phyloP scores from a whole-genome alignment of 2,888 invertebrate species.

The Notodonta ziczac region DNA sequence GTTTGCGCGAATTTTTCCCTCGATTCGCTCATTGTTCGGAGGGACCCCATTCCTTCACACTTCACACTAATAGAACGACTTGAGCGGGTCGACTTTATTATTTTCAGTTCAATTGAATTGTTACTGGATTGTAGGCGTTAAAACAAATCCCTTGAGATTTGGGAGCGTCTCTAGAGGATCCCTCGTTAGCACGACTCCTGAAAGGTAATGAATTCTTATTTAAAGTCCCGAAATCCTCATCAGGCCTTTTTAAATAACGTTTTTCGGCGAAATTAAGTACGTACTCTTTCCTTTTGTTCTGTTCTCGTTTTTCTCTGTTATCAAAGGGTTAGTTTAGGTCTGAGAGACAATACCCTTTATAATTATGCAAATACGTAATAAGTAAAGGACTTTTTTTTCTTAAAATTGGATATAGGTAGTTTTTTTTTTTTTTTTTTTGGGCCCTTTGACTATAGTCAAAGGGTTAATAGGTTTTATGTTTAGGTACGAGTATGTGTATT shows the following conservation, averaged over 20 bases:
- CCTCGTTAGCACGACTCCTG: conserved; percentile 19
- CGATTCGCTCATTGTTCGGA: conserved; percentile 63
- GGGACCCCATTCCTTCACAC: conserved; percentile 60
- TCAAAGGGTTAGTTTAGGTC: conserved; percentile 1
- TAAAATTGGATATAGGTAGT: too few species aligned
- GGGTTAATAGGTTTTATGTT: too few species aligned
- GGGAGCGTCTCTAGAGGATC: conserved; percentile 18
- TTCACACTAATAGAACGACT: conserved; percentile 58
- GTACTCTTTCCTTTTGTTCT: conserved; percentile 9
- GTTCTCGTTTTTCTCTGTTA: conserved; percentile 9
- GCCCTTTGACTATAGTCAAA: too few species aligned
- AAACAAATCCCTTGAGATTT: conserved; percentile 41
- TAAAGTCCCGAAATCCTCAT: conserved; percentile 26
- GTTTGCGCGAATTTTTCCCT: conserved; percentile 33
- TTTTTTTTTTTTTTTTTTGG: too few species aligned
- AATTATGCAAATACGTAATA: neutral
- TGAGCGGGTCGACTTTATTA: conserved; percentile 56
- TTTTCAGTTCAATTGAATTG: conserved; percentile 61
- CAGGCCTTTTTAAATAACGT: conserved; percentile 12
- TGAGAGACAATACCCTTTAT: neutral
- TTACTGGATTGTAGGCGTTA: conserved; percentile 50
- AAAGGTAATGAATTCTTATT: conserved; percentile 32
- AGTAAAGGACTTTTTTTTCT: neutral
- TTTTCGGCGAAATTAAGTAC: conserved; percentile 19
- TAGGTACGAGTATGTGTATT: too few species aligned